phyloP scores from a whole-genome alignment of 2,888 invertebrate genomes.

The Peribatodes rhomboidaria region DNA sequence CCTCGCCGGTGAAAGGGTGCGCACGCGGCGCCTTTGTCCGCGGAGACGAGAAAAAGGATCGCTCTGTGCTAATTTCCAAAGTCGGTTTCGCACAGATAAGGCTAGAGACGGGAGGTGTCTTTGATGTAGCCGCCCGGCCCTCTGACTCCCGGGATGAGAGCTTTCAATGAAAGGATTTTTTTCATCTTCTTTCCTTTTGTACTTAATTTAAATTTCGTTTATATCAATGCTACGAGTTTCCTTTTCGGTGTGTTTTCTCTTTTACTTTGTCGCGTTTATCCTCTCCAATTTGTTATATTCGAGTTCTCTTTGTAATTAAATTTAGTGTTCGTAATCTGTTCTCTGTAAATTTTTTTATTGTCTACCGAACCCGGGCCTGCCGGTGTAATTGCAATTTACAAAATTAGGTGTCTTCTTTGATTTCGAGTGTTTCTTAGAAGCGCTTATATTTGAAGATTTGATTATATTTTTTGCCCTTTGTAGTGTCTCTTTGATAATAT shows the following conservation, averaged over 20 bases:
- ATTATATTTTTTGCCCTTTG: constrained; percentile 68
- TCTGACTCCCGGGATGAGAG: constrained; percentile 84
- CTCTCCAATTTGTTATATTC: constrained; percentile 86
- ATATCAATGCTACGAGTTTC: constrained; percentile 86
- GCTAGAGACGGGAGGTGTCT: constrained; percentile 81
- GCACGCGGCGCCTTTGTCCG: constrained; percentile 74
- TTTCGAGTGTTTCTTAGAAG: constrained; percentile 69
- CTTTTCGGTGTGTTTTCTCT: constrained; percentile 85
- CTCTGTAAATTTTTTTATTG: constrained; percentile 71
- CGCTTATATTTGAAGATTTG: constrained; percentile 68
- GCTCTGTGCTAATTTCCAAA: constrained; percentile 84
- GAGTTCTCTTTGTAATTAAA: constrained; percentile 85
- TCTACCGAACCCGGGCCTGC: constrained; percentile 66
- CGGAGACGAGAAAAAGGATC: constrained; percentile 63
- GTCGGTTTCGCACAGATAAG: constrained; percentile 84
- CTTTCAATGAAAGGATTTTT: constrained; percentile 87
- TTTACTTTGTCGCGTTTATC: constrained; percentile 87
- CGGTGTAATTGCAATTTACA: constrained; percentile 83
- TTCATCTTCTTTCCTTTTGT: constrained; percentile 86
- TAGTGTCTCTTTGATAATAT: constrained; percentile 63
- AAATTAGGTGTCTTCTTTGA: constrained; percentile 80
- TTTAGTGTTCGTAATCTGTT: constrained; percentile 85
- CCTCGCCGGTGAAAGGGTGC: constrained; percentile 70
- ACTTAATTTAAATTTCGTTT: constrained; percentile 87
- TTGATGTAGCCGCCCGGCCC: constrained; percentile 85